Evolutionary conservation across 1,140 invertebrate species (phyloP).

Genomic region (Drosophila kurseongensis): DNA sequence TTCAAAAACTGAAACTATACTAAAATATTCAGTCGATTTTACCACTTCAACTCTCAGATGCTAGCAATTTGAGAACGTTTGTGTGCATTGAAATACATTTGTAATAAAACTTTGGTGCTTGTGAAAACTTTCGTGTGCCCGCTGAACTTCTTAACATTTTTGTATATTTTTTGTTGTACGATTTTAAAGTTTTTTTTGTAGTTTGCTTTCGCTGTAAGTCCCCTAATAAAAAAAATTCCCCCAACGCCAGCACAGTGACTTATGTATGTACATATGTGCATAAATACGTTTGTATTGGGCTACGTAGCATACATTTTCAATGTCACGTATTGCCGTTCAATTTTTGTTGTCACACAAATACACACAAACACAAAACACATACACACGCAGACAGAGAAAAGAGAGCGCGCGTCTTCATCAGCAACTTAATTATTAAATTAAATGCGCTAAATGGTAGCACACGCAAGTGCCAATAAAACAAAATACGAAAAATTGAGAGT

Average conservation of each 20-base stretch:
- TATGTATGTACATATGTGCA: slow-evolving; percentile 6
- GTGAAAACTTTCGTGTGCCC: slow-evolving; percentile 10
- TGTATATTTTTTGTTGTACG: too few relatives aligned
- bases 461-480: slow-evolving; percentile 80
- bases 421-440: slow-evolving; percentile 82
- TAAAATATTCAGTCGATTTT: too few relatives aligned
- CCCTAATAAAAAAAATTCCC: slow-evolving; percentile 3
- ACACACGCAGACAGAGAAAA: background rate
- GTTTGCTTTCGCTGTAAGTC: background rate
- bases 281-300: slow-evolving; percentile 17
- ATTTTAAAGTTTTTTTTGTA: background rate
- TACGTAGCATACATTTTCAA: slow-evolving; percentile 58
- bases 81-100: slow-evolving; percentile 8
- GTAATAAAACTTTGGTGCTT: slow-evolving; percentile 2
- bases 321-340: slow-evolving; percentile 52
- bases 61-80: slow-evolving; percentile 1
- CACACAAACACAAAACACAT: background rate
- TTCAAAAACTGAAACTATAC: too few relatives aligned
- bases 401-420: slow-evolving; percentile 67
- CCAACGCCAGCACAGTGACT: background rate
- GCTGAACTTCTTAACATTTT: slow-evolving; percentile 8
- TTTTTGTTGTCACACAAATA: slow-evolving; percentile 35
- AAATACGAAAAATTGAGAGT: slow-evolving; percentile 55
- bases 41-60: background rate
- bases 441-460: slow-evolving; percentile 81